Conservation (phyloP, 1,140 invertebrate genomes). For the Brachionus paranguensis region DNA sequence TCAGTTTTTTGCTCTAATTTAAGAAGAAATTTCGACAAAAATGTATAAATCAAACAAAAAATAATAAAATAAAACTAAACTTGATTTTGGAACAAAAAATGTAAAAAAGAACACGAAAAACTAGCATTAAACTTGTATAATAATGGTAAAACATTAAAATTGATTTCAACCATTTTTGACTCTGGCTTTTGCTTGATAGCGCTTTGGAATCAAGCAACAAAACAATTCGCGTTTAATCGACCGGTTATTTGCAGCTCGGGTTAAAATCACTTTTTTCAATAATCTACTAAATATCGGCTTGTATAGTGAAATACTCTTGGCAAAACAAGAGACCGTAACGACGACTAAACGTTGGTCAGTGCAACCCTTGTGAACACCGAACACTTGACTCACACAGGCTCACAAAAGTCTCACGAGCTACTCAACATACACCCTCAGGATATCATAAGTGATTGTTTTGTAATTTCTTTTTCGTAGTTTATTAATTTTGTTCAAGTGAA, state of each 20-base stretch:
- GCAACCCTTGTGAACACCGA: not conserved
- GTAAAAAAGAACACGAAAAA: conserved; percentile 10
- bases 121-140: conserved; percentile 6
- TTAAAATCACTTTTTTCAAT: conserved; percentile 8
- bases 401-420: not conserved
- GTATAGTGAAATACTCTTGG: conserved; percentile 7
- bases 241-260: not conserved
- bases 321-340: conserved; percentile 3
- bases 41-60: not conserved
- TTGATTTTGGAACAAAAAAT: conserved; percentile 20
- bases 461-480: not conserved
- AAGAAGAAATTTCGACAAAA: not conserved
- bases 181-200: not conserved
- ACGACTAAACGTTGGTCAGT: not conserved
- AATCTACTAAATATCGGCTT: conserved; percentile 7
- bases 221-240: not conserved
- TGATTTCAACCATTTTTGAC: not conserved
- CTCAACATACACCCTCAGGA: not conserved
- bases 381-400: not conserved
- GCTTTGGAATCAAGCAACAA: not conserved
- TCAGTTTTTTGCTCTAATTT: conserved; percentile 2
- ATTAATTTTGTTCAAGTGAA: not conserved
- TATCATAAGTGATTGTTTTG: not conserved
- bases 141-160: conserved; percentile 13
- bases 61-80: conserved; percentile 18